Base-by-base conservation (phyloP, 2,888 invertebrate species). In the Melolontha melolontha region DNA sequence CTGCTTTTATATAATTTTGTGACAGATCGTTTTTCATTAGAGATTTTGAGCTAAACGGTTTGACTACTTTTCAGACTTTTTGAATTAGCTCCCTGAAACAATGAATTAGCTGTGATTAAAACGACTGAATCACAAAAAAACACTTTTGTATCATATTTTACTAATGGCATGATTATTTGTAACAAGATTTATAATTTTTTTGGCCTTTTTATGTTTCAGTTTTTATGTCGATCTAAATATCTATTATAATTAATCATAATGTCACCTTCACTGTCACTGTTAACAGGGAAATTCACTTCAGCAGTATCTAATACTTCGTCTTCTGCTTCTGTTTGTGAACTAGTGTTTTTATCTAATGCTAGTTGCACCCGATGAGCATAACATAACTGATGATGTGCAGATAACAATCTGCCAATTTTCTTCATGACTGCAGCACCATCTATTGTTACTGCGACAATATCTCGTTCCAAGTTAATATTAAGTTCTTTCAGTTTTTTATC, bases 381-480 rank as follows among this genome's bases (percentile, higher is more conserved):
- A n/a, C 54, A 34, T 34, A 54, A 34, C 34, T 54, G 54, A 54
- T 54, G 54, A 54, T 54, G n/a, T n/a, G n/a, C 8, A 5, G 39
- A 10, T 34, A 14, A 34, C 14, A 54, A 8, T 27, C 54, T n/a
- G 27, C 54, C 34, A 27, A 54, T 39, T 34, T 34, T 54, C 16
- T 27, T 54, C 54, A 54, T 54, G 27, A 54, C 54, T n/a, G 54
- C 54, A 27, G 54, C 54, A 16, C 54, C 34, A 27, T 54, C 54
- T 54, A n/a, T 54, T 10, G 39, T 54, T 34, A 34, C 29, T 54
- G 54, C n/a, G n/a, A n/a, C n/a, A n/a, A n/a, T n/a, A n/a, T n/a
- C n/a, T n/a, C n/a, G n/a, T n/a, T n/a, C n/a, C n/a, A n/a, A n/a
- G n/a, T n/a, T n/a, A n/a, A n/a, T n/a, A n/a, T n/a, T n/a, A n/a